Percentiles rank a stretch among this genome's conserved stretches.
phyloP scores from a whole-genome alignment of 30 jellyfish, hydroid and myxozoan genomes.

The Cassiopea andromeda region DNA sequence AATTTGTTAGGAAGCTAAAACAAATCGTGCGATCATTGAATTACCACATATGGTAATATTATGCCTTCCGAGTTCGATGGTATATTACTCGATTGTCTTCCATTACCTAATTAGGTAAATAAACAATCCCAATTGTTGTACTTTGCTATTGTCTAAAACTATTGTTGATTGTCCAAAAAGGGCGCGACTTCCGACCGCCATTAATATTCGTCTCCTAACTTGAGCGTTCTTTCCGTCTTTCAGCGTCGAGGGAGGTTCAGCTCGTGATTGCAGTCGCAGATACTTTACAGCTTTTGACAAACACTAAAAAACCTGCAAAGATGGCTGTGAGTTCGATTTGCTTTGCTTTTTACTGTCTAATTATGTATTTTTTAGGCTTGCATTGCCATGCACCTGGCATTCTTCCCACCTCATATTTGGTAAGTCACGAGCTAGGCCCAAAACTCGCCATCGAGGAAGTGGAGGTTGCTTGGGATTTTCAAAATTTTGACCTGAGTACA shows the following conservation, averaged over 20 bases:
- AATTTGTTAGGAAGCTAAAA: not conserved
- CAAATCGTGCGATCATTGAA: not conserved
- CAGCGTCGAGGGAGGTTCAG: slow-evolving; percentile 3
- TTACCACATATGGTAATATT: slow-evolving; percentile 14
- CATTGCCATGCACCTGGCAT: not conserved
- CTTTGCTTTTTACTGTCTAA: not conserved
- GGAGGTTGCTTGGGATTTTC: not conserved
- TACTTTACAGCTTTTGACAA: not conserved
- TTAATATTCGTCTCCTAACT: not conserved
- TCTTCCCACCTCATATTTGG: not conserved
- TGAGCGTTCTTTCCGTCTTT: slow-evolving; percentile 15
- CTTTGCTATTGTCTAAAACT: not conserved
- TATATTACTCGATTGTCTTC: not conserved
- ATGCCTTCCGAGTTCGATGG: not conserved
- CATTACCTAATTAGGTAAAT: not conserved
- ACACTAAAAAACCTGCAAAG: not conserved
- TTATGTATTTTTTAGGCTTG: not conserved
- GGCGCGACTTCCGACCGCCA: slow-evolving; percentile 34
- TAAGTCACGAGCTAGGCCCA: slow-evolving; percentile 7
- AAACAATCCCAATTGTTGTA: not conserved
- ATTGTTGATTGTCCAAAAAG: not conserved
- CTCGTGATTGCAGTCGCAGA: not conserved
- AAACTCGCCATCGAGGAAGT: slow-evolving; percentile 16
- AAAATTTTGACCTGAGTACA: not conserved
- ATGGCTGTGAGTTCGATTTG: slow-evolving; percentile 1